A percentile compares a stretch with the other conserved stretches of the same genome.
Conservation (phyloP, 2,888 invertebrate species). For the Fragum sueziense region DNA sequence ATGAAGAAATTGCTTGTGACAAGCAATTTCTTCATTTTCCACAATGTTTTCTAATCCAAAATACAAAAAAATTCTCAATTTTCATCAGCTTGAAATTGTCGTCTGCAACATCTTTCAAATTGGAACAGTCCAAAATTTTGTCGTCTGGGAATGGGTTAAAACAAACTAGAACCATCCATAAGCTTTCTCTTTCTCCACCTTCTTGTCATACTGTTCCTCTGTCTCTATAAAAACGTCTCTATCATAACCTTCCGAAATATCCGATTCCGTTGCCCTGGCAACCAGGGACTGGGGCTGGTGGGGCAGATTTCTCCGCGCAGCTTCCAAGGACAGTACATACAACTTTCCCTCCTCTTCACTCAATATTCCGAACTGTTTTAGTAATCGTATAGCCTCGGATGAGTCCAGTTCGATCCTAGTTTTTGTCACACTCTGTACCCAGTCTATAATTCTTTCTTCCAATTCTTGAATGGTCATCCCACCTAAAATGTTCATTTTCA, state of each 20-base stretch:
- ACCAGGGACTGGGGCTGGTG: conserved; percentile 72
- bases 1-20: conserved; percentile 9
- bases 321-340: conserved; percentile 75
- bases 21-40: neutral
- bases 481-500: conserved; percentile 67
- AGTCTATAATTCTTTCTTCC: conserved; percentile 73
- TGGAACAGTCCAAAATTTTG: no score
- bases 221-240: conserved; percentile 75
- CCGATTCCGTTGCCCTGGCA: conserved; percentile 72
- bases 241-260: conserved; percentile 79
- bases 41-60: conserved; percentile 14
- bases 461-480: conserved; percentile 69
- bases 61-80: no score
- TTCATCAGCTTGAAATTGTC: neutral
- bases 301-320: conserved; percentile 76
- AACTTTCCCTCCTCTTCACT: conserved; percentile 70
- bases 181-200: conserved; percentile 68
- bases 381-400: conserved; percentile 71
- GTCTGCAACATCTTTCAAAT: no score
- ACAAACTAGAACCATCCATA: conserved; percentile 74
- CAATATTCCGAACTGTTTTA: conserved; percentile 75
- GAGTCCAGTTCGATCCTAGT: conserved; percentile 72
- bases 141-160: no score
- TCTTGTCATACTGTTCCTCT: conserved; percentile 74
- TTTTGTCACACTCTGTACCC: conserved; percentile 74